Percentiles rank a stretch among this genome's conserved stretches.
phyloP scores from a whole-genome alignment of 2,797 vertebrate genomes.

The Rhabdomys pumilio region DNA sequence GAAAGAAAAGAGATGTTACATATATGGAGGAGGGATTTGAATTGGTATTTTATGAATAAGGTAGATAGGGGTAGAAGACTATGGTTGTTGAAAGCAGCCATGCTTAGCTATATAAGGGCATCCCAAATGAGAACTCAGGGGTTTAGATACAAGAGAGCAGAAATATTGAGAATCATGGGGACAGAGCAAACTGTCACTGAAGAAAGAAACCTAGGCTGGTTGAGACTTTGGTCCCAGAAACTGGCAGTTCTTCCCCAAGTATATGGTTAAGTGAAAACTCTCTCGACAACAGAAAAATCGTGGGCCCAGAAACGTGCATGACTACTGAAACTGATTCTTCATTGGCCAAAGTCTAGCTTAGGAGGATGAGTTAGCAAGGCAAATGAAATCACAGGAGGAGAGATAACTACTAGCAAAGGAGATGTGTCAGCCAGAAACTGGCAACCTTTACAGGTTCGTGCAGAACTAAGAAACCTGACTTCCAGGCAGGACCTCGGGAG shows the following conservation, averaged over 20 bases:
- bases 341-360: conserved; percentile 26
- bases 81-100: background rate
- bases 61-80: background rate
- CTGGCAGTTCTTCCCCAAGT: background rate
- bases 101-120: background rate
- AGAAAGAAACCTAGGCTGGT: background rate
- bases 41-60: background rate
- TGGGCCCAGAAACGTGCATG: background rate
- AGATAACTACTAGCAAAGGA: background rate
- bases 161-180: background rate
- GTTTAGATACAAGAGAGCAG: background rate
- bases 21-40: background rate
- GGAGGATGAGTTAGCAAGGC: conserved; percentile 25
- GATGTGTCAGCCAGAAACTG: background rate
- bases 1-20: background rate
- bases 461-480: conserved; percentile 19
- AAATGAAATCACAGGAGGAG: background rate
- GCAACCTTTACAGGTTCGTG: background rate
- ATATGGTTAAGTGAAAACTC: conserved; percentile 4
- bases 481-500: background rate
- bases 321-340: background rate
- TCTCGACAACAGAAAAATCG: background rate
- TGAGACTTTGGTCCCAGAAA: background rate
- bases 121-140: background rate
- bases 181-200: background rate